These are phyloP conservation scores for Antheraea yamamai DNA, from an alignment of 2,888 invertebrate genomes.

Conservation along the genomic window DNA sequence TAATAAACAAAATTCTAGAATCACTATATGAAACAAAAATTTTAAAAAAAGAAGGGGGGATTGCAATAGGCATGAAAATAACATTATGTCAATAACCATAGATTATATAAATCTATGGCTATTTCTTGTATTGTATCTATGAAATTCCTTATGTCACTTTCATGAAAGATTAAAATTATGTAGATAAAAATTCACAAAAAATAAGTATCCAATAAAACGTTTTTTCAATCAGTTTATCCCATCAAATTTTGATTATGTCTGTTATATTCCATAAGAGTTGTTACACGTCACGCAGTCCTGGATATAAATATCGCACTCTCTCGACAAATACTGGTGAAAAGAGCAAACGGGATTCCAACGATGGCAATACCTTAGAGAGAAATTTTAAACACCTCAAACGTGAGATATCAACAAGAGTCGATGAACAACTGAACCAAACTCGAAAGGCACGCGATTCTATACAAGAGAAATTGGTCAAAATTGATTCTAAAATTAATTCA, in stretches of 20 bases:
- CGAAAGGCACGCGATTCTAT: constrained; percentile 51
- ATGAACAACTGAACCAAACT: constrained; percentile 48
- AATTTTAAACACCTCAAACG: constrained; percentile 59
- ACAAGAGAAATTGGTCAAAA: constrained; percentile 50
- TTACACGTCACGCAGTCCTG: constrained; percentile 62
- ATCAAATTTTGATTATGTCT: constrained; percentile 45
- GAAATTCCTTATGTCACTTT: neutral
- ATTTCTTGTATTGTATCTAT: neutral
- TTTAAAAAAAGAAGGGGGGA: no score
- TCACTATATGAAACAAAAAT: no score
- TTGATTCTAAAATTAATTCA: constrained; percentile 58
- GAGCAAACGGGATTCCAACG: constrained; percentile 41
- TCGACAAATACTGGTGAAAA: constrained; percentile 66
- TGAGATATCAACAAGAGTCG: constrained; percentile 53
- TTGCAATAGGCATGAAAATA: no score
- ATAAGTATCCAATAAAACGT: neutral
- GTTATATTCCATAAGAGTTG: constrained; percentile 63
- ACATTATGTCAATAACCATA: no score
- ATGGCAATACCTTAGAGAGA: constrained; percentile 49
- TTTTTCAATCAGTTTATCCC: neutral
- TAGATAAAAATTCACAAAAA: neutral
- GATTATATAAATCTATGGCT: neutral
- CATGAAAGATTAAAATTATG: neutral
- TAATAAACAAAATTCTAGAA: no score
- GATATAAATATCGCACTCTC: constrained; percentile 68